phyloP scores from a whole-genome alignment of 2,113 vertebrate species.

The Dromaius novaehollandiae region DNA sequence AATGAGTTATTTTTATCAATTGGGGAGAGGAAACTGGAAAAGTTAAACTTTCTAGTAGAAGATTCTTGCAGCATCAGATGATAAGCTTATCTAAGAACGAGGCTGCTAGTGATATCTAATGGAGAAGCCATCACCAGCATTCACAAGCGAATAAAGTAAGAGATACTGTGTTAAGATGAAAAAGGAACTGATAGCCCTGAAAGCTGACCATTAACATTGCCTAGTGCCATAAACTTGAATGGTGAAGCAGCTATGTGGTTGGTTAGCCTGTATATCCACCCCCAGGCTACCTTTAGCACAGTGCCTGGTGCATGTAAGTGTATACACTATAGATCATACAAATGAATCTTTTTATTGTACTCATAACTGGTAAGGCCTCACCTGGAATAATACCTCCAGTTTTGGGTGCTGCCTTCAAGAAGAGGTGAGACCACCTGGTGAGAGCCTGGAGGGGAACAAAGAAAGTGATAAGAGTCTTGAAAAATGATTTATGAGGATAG shows the following conservation, averaged over 20 bases:
- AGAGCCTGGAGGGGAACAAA: not conserved
- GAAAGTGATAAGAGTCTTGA: not conserved
- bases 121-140: not conserved
- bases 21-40: not conserved
- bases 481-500: not conserved
- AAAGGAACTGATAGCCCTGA: no score
- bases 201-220: no score
- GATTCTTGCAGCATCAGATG: not conserved
- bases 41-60: not conserved
- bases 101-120: not conserved
- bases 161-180: no score
- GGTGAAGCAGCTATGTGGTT: not conserved
- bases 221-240: no score
- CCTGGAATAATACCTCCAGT: not conserved
- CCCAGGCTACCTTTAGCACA: not conserved
- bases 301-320: not conserved
- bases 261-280: not conserved
- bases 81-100: not conserved
- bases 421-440: not conserved
- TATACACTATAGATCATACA: not conserved
- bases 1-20: not conserved
- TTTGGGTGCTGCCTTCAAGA: not conserved
- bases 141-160: not conserved
- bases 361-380: not conserved
- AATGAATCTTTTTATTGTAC: not conserved